These are phyloP conservation scores for Hyperoplus immaculatus DNA, from an alignment of 2,797 vertebrate genomes.

Conservation along the genomic window DNA sequence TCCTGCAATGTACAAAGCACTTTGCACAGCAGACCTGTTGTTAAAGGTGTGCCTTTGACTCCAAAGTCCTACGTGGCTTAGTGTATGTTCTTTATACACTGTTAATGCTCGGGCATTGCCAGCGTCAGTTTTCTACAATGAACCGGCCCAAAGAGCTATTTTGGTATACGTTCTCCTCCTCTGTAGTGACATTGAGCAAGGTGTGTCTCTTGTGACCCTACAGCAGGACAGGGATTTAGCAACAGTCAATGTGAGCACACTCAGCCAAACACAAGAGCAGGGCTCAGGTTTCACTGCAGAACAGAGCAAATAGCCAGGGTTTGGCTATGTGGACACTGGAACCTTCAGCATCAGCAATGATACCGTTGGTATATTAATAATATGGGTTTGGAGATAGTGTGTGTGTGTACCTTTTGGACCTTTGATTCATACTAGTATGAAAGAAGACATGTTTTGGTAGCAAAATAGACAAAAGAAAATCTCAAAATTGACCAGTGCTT, in stretches of 20 bases:
- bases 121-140: not conserved
- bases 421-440: not conserved
- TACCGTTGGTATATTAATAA: not conserved
- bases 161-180: not conserved
- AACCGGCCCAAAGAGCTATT: too few relatives aligned
- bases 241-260: not conserved
- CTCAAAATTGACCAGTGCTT: too few relatives aligned
- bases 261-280: slow-evolving; percentile 30
- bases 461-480: too few relatives aligned
- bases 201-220: slow-evolving; percentile 27
- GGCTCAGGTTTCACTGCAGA: slow-evolving; percentile 42
- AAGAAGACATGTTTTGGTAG: too few relatives aligned
- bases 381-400: not conserved
- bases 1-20: not conserved
- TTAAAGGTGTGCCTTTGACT: slow-evolving; percentile 8
- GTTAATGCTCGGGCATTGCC: not conserved
- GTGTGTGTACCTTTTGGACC: not conserved
- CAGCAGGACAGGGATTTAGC: slow-evolving; percentile 14
- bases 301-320: slow-evolving; percentile 4
- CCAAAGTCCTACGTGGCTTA: not conserved
- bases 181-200: slow-evolving; percentile 14
- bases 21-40: not conserved
- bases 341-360: slow-evolving; percentile 9
- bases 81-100: not conserved
- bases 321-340: slow-evolving; percentile 6